Percentiles rank a stretch among this genome's conserved stretches.
Evolutionary conservation across 2,797 vertebrate genomes (phyloP).

Genomic region (Psittacula echo): DNA sequence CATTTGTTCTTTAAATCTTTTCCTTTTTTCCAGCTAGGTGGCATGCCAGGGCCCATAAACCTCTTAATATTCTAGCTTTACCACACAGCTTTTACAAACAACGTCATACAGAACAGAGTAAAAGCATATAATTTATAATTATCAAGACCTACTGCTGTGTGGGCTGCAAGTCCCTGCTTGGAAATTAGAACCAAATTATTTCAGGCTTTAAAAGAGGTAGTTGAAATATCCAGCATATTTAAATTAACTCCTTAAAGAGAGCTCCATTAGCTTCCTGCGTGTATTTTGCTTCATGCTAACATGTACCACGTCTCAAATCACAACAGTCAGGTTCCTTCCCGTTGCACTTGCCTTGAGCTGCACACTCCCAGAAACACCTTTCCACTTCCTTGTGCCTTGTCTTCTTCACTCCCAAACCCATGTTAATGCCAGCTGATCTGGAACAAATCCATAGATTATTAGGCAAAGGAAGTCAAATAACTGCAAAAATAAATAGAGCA

Average conservation of each 20-base stretch:
- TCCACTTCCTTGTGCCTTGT: neutral
- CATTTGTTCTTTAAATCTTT: neutral
- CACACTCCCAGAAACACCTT: neutral
- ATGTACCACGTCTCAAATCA: neutral
- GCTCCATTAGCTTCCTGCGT: conserved; percentile 21
- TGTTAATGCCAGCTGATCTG: neutral
- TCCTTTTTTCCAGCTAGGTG: conserved; percentile 4
- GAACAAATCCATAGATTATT: neutral
- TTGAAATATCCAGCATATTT: conserved; percentile 37
- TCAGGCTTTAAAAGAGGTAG: conserved; percentile 32
- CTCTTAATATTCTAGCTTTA: conserved; percentile 16
- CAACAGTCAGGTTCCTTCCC: neutral
- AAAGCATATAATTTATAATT: conserved; percentile 67
- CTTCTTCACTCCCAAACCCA: neutral
- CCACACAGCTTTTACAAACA: conserved; percentile 42
- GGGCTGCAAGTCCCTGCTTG: conserved; percentile 50
- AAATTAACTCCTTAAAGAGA: conserved; percentile 42
- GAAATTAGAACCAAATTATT: conserved; percentile 58
- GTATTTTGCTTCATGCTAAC: neutral
- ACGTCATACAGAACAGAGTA: conserved; percentile 51
- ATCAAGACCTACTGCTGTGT: conserved; percentile 55
- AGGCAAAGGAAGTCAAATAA: neutral
- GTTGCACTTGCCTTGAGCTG: neutral
- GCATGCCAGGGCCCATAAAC: neutral
- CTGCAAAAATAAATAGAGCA: neutral